Conservation (phyloP, 2,797 vertebrate genomes). For the Odontamblyopus lacepedii region DNA sequence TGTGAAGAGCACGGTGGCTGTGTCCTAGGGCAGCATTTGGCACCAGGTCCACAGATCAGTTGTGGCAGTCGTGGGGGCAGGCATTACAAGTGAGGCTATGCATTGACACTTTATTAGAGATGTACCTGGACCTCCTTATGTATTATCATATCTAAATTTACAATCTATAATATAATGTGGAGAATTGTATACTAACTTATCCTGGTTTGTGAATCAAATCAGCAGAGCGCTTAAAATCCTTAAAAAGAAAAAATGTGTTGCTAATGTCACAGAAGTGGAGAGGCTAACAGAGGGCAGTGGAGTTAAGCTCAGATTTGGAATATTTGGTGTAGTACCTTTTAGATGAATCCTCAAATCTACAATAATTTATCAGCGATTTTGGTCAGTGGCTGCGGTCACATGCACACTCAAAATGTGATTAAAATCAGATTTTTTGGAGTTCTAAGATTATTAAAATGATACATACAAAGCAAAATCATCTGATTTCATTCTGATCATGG, state of each 20-base stretch:
- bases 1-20: constrained; percentile 58
- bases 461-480: too few species aligned
- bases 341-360: too few species aligned
- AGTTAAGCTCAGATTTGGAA: not conserved
- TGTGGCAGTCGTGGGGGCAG: constrained; percentile 34
- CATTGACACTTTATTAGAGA: constrained; percentile 9
- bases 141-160: constrained; percentile 4
- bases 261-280: not conserved
- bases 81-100: constrained; percentile 12
- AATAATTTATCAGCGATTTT: too few species aligned
- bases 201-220: not conserved
- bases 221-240: not conserved
- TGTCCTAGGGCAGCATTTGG: constrained; percentile 58
- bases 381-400: too few species aligned
- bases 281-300: not conserved
- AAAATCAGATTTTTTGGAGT: too few species aligned
- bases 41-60: constrained; percentile 49
- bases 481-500: too few species aligned
- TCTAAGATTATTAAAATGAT: too few species aligned
- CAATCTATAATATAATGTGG: not conserved
- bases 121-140: constrained; percentile 18
- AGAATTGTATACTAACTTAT: not conserved
- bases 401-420: too few species aligned
- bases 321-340: not conserved
- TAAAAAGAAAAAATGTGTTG: not conserved